Conservation (phyloP, 2,113 vertebrate genomes). For the Acrocephalus arundinaceus region DNA sequence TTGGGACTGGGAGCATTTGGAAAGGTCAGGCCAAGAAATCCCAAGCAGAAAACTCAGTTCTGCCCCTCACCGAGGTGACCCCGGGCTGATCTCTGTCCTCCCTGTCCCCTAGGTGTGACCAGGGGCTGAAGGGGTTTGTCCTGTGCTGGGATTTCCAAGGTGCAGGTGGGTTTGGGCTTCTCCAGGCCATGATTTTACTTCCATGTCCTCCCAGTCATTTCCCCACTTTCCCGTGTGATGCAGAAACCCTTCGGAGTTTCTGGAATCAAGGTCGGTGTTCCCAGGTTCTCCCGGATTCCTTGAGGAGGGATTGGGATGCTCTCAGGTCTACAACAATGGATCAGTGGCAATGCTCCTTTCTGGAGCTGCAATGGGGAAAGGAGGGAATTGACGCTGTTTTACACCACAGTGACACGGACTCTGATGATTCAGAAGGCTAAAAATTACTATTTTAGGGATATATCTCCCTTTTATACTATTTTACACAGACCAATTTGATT, state of each 20-base stretch:
- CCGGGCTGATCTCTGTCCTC: neutral
- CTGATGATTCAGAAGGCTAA: too few species aligned
- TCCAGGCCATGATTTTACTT: neutral
- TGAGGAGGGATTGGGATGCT: neutral
- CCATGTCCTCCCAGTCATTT: neutral
- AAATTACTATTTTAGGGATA: too few species aligned
- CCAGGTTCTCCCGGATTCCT: neutral
- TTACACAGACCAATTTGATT: too few species aligned
- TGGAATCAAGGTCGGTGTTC: neutral
- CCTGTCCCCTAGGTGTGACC: neutral
- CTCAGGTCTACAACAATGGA: rapidly evolving
- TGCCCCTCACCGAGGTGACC: rapidly evolving
- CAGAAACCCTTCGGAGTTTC: neutral
- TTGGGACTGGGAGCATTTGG: neutral
- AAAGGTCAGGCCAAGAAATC: neutral
- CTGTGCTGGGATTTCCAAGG: neutral
- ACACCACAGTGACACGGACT: too few species aligned
- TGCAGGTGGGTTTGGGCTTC: neutral
- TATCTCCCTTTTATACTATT: too few species aligned
- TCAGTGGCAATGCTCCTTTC: neutral
- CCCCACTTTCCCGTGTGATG: neutral
- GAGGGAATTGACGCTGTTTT: neutral
- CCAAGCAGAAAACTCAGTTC: neutral
- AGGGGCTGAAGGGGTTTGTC: neutral
- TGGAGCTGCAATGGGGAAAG: too few species aligned